Evolutionary conservation across 2,797 vertebrate species (phyloP).

Genomic region (Eulemur mongoz): DNA sequence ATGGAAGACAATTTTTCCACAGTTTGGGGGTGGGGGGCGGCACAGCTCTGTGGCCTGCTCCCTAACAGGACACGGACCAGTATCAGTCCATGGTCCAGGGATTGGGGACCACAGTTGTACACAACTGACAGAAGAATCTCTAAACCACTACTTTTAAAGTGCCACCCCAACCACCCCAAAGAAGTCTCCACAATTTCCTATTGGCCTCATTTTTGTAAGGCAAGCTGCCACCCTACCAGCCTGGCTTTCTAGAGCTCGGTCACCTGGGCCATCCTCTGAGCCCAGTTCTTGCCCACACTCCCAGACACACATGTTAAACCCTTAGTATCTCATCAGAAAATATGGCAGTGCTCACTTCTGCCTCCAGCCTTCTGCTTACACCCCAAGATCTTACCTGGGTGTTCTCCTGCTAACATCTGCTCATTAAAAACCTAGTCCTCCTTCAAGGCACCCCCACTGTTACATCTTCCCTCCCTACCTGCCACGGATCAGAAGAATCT

Average conservation of each 20-base stretch:
- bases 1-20: too few relatives aligned
- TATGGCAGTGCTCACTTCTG: background rate
- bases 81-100: too few relatives aligned
- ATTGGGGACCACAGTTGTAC: too few relatives aligned
- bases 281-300: background rate
- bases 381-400: background rate
- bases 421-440: background rate
- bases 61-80: too few relatives aligned
- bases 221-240: background rate
- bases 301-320: background rate
- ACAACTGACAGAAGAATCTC: background rate
- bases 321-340: background rate
- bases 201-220: background rate
- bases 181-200: background rate
- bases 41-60: too few relatives aligned
- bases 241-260: background rate
- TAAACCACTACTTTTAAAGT: background rate
- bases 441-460: background rate
- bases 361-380: background rate
- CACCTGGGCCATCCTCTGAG: background rate
- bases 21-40: too few relatives aligned
- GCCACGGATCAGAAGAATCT: background rate
- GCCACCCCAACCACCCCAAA: background rate
- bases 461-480: background rate
- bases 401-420: background rate